phyloP scores from a whole-genome alignment of 2,888 invertebrate species.

The Philaethria dido region DNA sequence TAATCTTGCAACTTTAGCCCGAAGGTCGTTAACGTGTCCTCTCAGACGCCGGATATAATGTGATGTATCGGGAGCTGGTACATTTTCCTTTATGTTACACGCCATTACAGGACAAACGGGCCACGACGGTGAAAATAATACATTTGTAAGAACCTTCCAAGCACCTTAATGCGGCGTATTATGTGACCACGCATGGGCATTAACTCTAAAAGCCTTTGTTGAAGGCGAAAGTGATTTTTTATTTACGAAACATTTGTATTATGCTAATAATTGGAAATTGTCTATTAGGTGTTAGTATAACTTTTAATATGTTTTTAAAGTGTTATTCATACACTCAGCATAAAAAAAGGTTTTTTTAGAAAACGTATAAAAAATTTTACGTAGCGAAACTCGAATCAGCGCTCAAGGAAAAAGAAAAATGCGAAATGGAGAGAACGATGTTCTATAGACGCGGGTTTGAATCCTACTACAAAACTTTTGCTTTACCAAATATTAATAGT shows the following conservation, averaged over 20 bases:
- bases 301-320: too few species aligned
- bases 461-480: too few species aligned
- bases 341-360: too few species aligned
- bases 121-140: conserved; percentile 38
- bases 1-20: conserved; percentile 40
- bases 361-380: too few species aligned
- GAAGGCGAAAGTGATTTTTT: conserved; percentile 1
- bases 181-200: neutral
- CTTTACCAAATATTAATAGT: too few species aligned
- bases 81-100: conserved; percentile 46
- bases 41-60: conserved; percentile 51
- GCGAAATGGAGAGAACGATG: too few species aligned
- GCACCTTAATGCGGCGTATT: conserved; percentile 1
- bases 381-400: too few species aligned
- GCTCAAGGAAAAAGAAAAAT: too few species aligned
- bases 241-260: neutral
- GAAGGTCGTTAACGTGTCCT: conserved; percentile 50
- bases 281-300: neutral
- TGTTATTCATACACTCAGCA: too few species aligned
- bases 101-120: conserved; percentile 43
- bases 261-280: neutral
- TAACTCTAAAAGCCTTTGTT: conserved; percentile 5
- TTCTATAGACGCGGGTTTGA: too few species aligned
- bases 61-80: conserved; percentile 52
- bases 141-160: conserved; percentile 12